Base-by-base conservation (phyloP, 2,113 vertebrate species). In the Ondatra zibethicus region DNA sequence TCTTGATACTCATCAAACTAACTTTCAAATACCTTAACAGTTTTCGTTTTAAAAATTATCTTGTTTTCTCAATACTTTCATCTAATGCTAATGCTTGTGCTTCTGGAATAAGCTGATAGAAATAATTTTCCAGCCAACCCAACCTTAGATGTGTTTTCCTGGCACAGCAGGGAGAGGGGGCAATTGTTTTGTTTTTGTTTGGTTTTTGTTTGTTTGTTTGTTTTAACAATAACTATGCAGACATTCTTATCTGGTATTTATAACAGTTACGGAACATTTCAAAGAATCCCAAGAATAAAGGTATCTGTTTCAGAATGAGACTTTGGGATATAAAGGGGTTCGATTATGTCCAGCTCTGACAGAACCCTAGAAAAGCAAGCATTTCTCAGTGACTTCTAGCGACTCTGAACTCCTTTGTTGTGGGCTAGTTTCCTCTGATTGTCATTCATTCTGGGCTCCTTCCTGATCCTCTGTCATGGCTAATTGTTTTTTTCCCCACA, bases 371-470 rank as follows among this genome's bases (percentile, higher is more conserved):
- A 70, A 75, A 61, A 77, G 92, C 76, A 66, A 50, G 91, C 81
- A 61, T 89, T 95, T 94, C 91, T 77, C 81, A 77, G 33, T 42
- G 93, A 66, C 66, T 81, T 90, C 88, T 58, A 3, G 6, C 0
- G 0, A 7, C 68, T 88, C 86, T 61, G 7, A 31, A 81, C 73
- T 90, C 80, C 90, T 97, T 93, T 96, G 93, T 94, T 70, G 68
- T 50, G 39, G 91, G 80, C 93, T 50, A 0, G 78, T 66, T 98
- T 98, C 98, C 97, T 97, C 94, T 50, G 89, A 98, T 98, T 98
- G 97, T 97, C 96, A 96, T 94, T 97, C 96, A 95, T 93, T 97
- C 96, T 95, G 92, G 96, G 97, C 96, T 97, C 97, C 96, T 97
- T 98, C 97, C 98, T 97, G 96, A 78, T 91, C 66, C 91, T 92